Conservation (phyloP, 2,888 invertebrate genomes). For the Lasiommata megera region DNA sequence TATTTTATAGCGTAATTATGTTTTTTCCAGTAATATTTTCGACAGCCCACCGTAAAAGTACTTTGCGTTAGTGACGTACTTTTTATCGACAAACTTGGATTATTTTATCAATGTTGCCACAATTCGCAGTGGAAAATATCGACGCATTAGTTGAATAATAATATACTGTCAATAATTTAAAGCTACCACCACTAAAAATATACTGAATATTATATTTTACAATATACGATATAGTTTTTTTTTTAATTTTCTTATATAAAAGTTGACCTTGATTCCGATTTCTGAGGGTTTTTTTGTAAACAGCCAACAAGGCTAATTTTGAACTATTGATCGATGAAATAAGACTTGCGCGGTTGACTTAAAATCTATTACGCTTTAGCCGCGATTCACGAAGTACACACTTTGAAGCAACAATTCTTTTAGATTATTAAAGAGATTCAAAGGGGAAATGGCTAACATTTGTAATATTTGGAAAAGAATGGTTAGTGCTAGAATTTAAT, state of each 20-base stretch:
- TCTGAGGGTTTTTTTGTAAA: too few species aligned
- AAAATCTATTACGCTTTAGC: not conserved
- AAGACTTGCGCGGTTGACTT: not conserved
- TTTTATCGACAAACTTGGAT: constrained; percentile 7
- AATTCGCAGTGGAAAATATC: not conserved
- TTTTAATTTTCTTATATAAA: too few species aligned
- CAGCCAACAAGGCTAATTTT: not conserved
- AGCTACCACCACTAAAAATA: too few species aligned
- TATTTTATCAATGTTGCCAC: not conserved
- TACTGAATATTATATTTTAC: too few species aligned
- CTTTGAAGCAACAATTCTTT: not conserved
- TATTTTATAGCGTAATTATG: constrained; percentile 65
- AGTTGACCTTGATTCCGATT: too few species aligned
- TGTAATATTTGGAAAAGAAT: constrained; percentile 55
- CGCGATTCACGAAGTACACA: not conserved
- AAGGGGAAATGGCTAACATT: constrained; percentile 53
- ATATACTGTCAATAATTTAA: too few species aligned
- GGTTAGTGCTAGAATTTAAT: constrained; percentile 46
- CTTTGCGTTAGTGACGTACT: constrained; percentile 60
- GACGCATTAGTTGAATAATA: too few species aligned
- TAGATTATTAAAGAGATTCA: not conserved
- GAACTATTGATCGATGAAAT: not conserved
- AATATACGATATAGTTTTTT: too few species aligned
- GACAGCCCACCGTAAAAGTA: constrained; percentile 56
- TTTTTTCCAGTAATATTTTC: constrained; percentile 47